These are phyloP conservation scores for Corythornis cristatus DNA, from an alignment of 2,113 vertebrate species.

Conservation along the genomic window DNA sequence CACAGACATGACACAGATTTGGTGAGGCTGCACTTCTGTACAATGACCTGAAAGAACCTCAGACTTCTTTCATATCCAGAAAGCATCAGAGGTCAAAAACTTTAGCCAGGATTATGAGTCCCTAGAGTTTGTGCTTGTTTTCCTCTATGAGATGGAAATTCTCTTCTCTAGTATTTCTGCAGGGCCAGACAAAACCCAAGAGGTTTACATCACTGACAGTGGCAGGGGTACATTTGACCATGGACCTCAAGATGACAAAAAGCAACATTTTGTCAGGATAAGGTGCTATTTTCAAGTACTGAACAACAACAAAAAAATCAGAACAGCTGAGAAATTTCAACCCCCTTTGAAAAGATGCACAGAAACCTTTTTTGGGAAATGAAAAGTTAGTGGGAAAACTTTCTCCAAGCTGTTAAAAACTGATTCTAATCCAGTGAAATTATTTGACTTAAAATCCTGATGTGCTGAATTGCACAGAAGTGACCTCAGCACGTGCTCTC, in stretches of 20 bases:
- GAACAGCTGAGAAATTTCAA: not conserved
- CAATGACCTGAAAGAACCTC: not conserved
- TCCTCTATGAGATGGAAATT: not conserved
- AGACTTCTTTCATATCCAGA: not conserved
- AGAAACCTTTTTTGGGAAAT: not conserved
- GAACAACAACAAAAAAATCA: not conserved
- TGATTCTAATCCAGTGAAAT: not conserved
- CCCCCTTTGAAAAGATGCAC: not conserved
- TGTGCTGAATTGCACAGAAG: not conserved
- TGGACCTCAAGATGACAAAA: not conserved
- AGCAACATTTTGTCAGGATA: not conserved
- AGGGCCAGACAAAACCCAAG: not conserved
- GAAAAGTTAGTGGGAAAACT: not conserved
- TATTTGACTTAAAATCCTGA: not conserved
- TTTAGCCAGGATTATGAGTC: not conserved
- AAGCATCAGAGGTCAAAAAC: not conserved
- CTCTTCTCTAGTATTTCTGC: not conserved
- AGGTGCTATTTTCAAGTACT: not conserved
- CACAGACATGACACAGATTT: not conserved
- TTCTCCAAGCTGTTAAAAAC: not conserved
- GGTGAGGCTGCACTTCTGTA: not conserved
- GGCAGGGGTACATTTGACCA: not conserved
- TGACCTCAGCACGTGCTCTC: rapidly evolving
- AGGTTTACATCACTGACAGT: not conserved
- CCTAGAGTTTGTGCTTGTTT: not conserved